phyloP scores from a whole-genome alignment of 2,888 invertebrate genomes.

The Salticus scenicus region DNA sequence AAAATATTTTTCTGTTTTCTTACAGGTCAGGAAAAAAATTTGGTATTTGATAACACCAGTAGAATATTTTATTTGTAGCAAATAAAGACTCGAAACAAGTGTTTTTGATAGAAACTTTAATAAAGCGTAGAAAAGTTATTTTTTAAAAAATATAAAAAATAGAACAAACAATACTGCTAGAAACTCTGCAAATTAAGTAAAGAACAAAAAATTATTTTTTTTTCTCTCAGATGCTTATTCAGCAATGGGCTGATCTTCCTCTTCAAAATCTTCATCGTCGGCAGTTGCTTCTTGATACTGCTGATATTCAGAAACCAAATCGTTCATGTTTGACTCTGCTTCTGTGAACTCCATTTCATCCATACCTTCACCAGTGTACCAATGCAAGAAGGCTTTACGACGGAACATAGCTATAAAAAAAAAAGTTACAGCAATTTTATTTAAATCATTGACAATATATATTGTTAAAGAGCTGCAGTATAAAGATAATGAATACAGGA shows the following conservation, averaged over 20 bases:
- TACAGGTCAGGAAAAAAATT: too few relatives aligned
- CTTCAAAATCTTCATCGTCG: slow-evolving; percentile 76
- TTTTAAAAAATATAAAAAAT: slow-evolving; percentile 15
- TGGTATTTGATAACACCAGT: too few relatives aligned
- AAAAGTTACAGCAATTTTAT: not conserved
- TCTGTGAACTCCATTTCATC: slow-evolving; percentile 98
- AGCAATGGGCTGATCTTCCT: slow-evolving; percentile 53
- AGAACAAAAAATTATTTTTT: not conserved
- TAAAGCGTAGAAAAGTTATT: slow-evolving; percentile 10
- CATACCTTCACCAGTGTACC: slow-evolving; percentile 98
- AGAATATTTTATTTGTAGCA: too few relatives aligned
- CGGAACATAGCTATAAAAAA: slow-evolving; percentile 78
- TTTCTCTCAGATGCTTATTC: slow-evolving; percentile 18
- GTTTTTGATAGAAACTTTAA: not conserved
- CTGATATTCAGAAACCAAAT: slow-evolving; percentile 72
- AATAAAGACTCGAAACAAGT: too few relatives aligned
- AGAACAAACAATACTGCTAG: slow-evolving; percentile 12
- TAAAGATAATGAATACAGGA: too few relatives aligned
- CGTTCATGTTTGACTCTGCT: slow-evolving; percentile 78
- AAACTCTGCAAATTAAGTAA: not conserved
- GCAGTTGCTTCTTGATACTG: slow-evolving; percentile 76
- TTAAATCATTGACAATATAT: not conserved
- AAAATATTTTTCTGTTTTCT: too few relatives aligned
- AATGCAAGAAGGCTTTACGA: slow-evolving; percentile 81
- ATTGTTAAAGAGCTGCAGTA: too few relatives aligned